Evolutionary conservation across 2,888 invertebrate genomes (phyloP).

Genomic region (Orchesellides sinensis): DNA sequence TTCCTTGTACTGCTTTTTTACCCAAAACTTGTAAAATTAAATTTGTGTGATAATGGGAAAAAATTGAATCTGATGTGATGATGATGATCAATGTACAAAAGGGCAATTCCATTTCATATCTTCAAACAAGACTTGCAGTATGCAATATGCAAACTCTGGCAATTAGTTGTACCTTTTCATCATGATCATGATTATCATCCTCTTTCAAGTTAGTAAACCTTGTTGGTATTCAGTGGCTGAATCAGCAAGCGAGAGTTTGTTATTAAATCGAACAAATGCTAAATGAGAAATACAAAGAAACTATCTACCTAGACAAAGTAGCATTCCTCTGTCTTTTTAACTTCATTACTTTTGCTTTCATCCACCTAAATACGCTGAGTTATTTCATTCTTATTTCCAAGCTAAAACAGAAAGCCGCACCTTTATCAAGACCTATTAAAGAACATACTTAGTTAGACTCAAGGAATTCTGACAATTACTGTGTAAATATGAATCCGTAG

Average conservation of each 20-base stretch:
- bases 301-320: neutral
- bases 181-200: neutral
- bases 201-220: slow-evolving; percentile 16
- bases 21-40: slow-evolving; percentile 20
- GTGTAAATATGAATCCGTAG: slow-evolving; percentile 32
- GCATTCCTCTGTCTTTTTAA: slow-evolving; percentile 16
- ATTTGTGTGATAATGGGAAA: slow-evolving; percentile 35
- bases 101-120: slow-evolving; percentile 5
- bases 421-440: slow-evolving; percentile 25
- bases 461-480: slow-evolving; percentile 33
- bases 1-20: neutral
- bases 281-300: neutral
- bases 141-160: slow-evolving; percentile 34
- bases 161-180: slow-evolving; percentile 29
- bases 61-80: slow-evolving; percentile 47
- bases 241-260: slow-evolving; percentile 35
- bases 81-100: slow-evolving; percentile 29
- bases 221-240: slow-evolving; percentile 32
- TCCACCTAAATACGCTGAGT: neutral
- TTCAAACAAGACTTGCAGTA: slow-evolving; percentile 46
- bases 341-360: slow-evolving; percentile 27
- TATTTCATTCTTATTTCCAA: too few species aligned
- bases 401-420: slow-evolving; percentile 46
- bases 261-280: slow-evolving; percentile 28
- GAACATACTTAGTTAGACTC: neutral